phyloP scores from a whole-genome alignment of 2,888 invertebrate species.

The Camponotus fellah region DNA sequence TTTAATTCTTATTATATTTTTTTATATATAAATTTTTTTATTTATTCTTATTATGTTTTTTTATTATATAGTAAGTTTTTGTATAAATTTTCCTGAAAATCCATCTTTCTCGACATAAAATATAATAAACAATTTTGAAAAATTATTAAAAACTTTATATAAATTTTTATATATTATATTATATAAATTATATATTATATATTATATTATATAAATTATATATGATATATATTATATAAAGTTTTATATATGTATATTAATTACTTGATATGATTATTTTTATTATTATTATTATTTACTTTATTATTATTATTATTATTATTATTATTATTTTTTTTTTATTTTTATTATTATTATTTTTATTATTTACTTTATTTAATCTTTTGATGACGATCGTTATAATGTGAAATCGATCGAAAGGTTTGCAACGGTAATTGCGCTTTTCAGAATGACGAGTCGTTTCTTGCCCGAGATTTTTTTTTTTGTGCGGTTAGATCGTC shows the following conservation, averaged over 20 bases:
- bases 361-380: background rate
- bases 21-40: background rate
- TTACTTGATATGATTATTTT: background rate
- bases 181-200: background rate
- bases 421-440: constrained; percentile 1
- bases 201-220: no score
- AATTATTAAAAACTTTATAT: background rate
- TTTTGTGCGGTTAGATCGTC: constrained; percentile 27
- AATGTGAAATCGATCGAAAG: background rate
- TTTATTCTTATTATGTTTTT: background rate
- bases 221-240: background rate
- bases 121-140: background rate
- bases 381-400: background rate
- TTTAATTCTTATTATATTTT: background rate
- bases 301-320: no score
- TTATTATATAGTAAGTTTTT: background rate
- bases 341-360: no score
- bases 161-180: background rate
- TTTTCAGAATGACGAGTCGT: constrained; percentile 2
- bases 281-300: no score
- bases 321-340: no score
- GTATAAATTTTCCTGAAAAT: background rate
- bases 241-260: background rate
- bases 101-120: background rate
- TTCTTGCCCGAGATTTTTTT: constrained; percentile 63